Base-by-base conservation (phyloP, 2,888 invertebrate genomes). In the Philereme transversata region DNA sequence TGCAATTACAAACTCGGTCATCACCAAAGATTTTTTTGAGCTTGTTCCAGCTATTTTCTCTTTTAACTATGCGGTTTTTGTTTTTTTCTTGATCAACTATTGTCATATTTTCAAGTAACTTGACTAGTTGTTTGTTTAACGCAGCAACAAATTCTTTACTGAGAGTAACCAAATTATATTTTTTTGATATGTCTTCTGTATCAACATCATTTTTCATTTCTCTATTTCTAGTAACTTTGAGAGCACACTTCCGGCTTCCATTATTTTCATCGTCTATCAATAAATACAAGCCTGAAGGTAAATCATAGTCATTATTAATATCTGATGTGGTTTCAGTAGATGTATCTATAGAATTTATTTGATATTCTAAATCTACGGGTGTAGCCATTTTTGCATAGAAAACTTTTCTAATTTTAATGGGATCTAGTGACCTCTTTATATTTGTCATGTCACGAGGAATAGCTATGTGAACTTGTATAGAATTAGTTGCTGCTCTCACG, bases 311-410 rank as follows among this genome's bases (percentile, higher is more conserved):
- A 10, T n/a, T 48, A 11, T 65, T 60, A 22, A 50, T 8, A 10
- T 41, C 35, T 5, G 56, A 35, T 9, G 51, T 34, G 0, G 69
- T 54, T 5, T 59, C 4, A 4, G 60, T 49, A 7, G 36, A 7
- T 36, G 36, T 36, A 36, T 84, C 82, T 46, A 79, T 73, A 0
- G 86, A 78, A 65, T 83, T 72, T 36, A 89, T 79, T 74, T 87
- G 84, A 60, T 88, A 90, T 67, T 83, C 84, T 47, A 90, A 70
- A 63, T 90, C 87, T 4, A 89, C 87, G 4, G 90, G 88, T 4
- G 81, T 74, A 0, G 78, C 79, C 77, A 90, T 75, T 69, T 76
- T 80, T 0, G 88, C 90, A 4, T 82, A 77, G 60, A 90, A 90
- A 0, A 90, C 77, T 71, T 82, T 86, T 60, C 82, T 77, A 0